Evolutionary conservation across 2,888 invertebrate genomes (phyloP).

Genomic region (Tetranychus piercei): DNA sequence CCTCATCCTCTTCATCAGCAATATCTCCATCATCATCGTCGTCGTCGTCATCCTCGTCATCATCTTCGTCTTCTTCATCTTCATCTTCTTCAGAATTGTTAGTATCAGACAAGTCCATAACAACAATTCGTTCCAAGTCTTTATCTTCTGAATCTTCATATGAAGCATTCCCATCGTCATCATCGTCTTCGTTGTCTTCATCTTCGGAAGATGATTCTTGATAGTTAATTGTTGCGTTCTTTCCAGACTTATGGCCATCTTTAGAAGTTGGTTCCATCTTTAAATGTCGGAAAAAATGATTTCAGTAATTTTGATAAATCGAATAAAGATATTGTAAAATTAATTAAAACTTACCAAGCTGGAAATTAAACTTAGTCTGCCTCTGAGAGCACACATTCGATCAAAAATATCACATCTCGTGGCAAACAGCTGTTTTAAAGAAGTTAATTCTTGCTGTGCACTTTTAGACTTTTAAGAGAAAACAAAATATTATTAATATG

Average conservation of each 20-base stretch:
- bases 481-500: constrained; percentile 13
- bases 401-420: constrained; percentile 39
- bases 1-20: neutral
- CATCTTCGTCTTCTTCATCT: constrained; percentile 14
- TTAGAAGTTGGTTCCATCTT: neutral
- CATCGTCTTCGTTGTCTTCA: constrained; percentile 15
- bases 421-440: constrained; percentile 42
- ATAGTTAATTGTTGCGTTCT: neutral
- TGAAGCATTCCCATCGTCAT: constrained; percentile 12
- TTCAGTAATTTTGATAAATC: neutral
- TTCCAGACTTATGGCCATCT: neutral
- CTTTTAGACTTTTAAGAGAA: constrained; percentile 37
- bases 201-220: constrained; percentile 17
- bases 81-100: constrained; percentile 11
- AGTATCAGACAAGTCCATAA: constrained; percentile 13
- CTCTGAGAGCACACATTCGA: constrained; percentile 42
- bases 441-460: constrained; percentile 40
- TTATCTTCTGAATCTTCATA: constrained; percentile 4
- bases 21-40: neutral
- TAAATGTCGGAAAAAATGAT: neutral
- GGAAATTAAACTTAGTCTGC: constrained; percentile 42
- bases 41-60: constrained; percentile 5
- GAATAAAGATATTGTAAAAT: neutral
- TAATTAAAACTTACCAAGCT: constrained; percentile 20
- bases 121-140: constrained; percentile 9